Conservation (phyloP, 2,888 invertebrate species). For the Argyresthia albistria region DNA sequence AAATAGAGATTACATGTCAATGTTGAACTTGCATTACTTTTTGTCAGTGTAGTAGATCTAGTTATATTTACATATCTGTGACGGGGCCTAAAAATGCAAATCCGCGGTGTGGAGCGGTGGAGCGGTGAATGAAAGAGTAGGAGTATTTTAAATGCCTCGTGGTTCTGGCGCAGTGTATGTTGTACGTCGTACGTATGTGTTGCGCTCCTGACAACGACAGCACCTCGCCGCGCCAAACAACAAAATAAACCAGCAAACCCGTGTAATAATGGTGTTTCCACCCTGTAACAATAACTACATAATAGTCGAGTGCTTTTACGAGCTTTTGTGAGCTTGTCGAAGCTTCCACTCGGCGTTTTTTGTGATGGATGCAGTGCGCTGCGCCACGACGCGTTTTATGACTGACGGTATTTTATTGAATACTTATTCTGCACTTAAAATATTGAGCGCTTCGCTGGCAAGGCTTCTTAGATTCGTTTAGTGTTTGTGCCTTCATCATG, state of each 20-base stretch:
- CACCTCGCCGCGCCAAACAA: slow-evolving; percentile 48
- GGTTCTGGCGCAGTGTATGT: neutral
- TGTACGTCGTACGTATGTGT: neutral
- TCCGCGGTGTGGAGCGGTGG: no score
- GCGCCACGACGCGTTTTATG: slow-evolving; percentile 38
- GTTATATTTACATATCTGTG: no score
- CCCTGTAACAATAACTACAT: slow-evolving; percentile 71
- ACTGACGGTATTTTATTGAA: slow-evolving; percentile 59
- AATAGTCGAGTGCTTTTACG: slow-evolving; percentile 71
- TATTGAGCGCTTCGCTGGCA: slow-evolving; percentile 30
- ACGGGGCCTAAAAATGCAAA: no score
- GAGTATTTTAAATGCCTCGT: neutral
- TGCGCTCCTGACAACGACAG: slow-evolving; percentile 15
- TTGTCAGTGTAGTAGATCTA: no score
- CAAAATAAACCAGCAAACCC: slow-evolving; percentile 56
- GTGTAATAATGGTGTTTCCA: slow-evolving; percentile 71
- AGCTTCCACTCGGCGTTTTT: slow-evolving; percentile 64
- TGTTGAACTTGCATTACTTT: no score
- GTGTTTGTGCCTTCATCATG: slow-evolving; percentile 34
- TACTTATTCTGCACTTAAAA: slow-evolving; percentile 43
- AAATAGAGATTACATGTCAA: neutral
- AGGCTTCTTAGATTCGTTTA: slow-evolving; percentile 31
- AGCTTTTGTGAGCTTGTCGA: slow-evolving; percentile 69
- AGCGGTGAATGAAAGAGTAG: no score
- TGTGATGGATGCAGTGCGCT: slow-evolving; percentile 49